A percentile compares a stretch with the other conserved stretches of the same genome.
Conservation (phyloP, 2,113 vertebrate species). For the Zosterops hypoxanthus region DNA sequence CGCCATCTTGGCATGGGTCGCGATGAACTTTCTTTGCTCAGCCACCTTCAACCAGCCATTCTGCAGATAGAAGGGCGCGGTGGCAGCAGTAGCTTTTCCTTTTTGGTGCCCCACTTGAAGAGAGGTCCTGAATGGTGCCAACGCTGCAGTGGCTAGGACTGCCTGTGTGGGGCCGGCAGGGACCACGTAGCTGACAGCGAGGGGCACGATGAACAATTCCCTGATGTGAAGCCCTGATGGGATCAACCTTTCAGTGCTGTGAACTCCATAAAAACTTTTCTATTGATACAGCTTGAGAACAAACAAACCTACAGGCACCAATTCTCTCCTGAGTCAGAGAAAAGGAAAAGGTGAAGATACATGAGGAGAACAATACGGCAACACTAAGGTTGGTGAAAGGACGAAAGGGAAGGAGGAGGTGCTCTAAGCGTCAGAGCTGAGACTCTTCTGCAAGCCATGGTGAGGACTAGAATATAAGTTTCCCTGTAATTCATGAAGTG, state of each 20-base stretch:
- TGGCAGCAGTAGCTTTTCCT: neutral
- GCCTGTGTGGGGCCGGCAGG: neutral
- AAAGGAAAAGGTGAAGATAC: neutral
- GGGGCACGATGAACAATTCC: neutral
- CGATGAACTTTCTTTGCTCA: neutral
- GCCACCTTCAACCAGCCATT: neutral
- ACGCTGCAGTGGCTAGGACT: neutral
- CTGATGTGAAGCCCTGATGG: neutral
- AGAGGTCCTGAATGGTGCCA: neutral
- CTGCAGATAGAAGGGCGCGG: neutral
- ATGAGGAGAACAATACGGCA: neutral
- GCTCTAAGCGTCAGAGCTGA: fast-evolving
- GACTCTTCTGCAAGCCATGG: neutral
- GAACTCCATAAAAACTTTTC: neutral
- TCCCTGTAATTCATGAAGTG: neutral
- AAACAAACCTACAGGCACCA: neutral
- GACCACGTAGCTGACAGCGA: neutral
- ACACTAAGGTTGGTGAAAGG: neutral
- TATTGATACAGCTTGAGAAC: neutral
- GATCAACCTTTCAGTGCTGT: neutral
- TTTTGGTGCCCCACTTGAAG: neutral
- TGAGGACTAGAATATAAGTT: neutral
- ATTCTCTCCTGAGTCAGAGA: neutral
- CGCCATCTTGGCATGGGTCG: neutral
- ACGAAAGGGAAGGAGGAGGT: neutral